Base-by-base conservation (phyloP, 2,113 vertebrate genomes). In the Chunga burmeisteri region DNA sequence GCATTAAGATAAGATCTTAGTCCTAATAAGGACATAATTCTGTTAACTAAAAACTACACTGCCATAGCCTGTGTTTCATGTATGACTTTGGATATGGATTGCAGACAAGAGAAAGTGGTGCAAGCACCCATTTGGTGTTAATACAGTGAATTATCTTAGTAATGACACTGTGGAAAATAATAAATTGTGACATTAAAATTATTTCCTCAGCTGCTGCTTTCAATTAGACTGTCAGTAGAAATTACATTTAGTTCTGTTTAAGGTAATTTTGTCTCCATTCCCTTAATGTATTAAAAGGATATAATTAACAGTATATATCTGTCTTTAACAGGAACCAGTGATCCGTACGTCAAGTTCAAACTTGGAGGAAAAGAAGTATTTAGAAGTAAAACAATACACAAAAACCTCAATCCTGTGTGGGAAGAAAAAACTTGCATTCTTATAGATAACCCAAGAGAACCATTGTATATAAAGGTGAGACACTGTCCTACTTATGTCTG, bases 291-390 rank as follows among this genome's bases (percentile, higher is more conserved):
- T 46, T 23, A 36, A 66, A 80, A 82, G 20, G 13, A 25, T 5
- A 13, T 61, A 47, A 49, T 90, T 94, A 86, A 94, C 16, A 53
- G 18, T 17, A 22, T 81, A 3, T 82, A 7, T 62, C 2, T 95
- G 59, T 97, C 58, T 91, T 91, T 92, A 59, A 90, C 95, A 99
- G 99, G 99, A 53, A 99, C 99, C 50, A 99, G 99, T 96, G 99
- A 99, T 96, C 99, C 99, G 2, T 99, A 99, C 20, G 99, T 99
- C 94, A 99, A 99, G 97, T 99, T 99, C 97, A 99, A 99, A 97
- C 98, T 99, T n/a, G 98, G 98, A 96, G 98, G 99, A 93, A 99
- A 99, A 94, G 99, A 99, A 97, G 98, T 99, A 75, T 99, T 99
- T 97, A 99, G 99, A 98, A 99, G 99, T 97, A 99, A 98, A 97